Evolutionary conservation across 2,888 invertebrate species (phyloP).

Genomic region (Exocentrus adspersus): DNA sequence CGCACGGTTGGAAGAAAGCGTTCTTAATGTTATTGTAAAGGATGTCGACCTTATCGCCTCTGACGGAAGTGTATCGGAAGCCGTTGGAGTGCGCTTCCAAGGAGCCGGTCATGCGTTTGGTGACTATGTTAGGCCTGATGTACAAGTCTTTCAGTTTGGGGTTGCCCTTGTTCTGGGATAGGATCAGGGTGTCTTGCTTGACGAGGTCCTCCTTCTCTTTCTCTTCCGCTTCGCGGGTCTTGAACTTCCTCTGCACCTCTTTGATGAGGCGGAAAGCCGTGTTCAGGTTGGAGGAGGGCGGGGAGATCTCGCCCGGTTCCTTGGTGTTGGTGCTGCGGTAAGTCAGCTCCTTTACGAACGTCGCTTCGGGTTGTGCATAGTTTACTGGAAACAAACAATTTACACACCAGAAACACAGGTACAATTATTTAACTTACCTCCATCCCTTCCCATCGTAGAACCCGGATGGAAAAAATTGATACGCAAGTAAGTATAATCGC

Average conservation of each 20-base stretch:
- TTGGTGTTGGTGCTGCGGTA: constrained; percentile 97
- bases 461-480: constrained; percentile 99
- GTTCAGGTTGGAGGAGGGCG: constrained; percentile 95
- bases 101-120: constrained; percentile 92
- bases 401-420: too few relatives aligned
- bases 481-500: constrained; percentile 97
- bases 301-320: constrained; percentile 93
- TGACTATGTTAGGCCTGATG: constrained; percentile 98
- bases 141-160: constrained; percentile 97
- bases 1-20: constrained; percentile 99
- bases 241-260: constrained; percentile 96
- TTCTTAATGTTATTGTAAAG: constrained; percentile 99
- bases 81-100: constrained; percentile 97
- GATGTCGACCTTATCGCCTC: constrained; percentile 99
- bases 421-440: too few relatives aligned
- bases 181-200: constrained; percentile 94
- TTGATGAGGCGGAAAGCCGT: constrained; percentile 98
- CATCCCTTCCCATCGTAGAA: constrained; percentile 93
- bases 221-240: constrained; percentile 98
- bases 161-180: constrained; percentile 96
- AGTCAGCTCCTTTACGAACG: constrained; percentile 98
- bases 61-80: constrained; percentile 93
- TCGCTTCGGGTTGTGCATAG: constrained; percentile 95
- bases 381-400: constrained; percentile 68
- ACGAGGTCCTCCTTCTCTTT: constrained; percentile 98